These are phyloP conservation scores for Muscidifurax raptorellus DNA, from an alignment of 1,140 invertebrate species.

Conservation along the genomic window DNA sequence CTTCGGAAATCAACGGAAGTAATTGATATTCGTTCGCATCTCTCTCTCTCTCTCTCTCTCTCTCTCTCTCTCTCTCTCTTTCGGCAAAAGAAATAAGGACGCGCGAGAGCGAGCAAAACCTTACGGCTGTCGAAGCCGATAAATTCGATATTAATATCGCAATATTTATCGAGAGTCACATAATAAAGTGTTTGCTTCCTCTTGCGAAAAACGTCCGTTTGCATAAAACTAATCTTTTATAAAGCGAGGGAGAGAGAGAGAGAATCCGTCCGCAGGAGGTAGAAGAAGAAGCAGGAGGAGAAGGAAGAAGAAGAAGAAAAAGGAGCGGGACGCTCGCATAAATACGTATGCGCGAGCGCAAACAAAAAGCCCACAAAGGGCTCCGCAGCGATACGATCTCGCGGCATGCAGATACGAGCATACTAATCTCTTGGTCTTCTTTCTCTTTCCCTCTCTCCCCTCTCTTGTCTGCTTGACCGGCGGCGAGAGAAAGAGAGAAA, in stretches of 20 bases:
- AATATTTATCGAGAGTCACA: constrained; percentile 41
- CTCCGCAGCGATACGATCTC: constrained; percentile 71
- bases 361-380: constrained; percentile 69
- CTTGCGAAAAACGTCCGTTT: constrained; percentile 53
- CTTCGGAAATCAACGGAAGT: constrained; percentile 52
- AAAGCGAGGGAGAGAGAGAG: not conserved
- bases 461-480: constrained; percentile 54
- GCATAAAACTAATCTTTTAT: constrained; percentile 65
- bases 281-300: not conserved
- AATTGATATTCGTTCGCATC: constrained; percentile 48
- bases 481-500: constrained; percentile 19
- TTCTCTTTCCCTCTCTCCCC: constrained; percentile 55
- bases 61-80: not conserved
- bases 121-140: constrained; percentile 49
- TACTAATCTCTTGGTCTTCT: constrained; percentile 67
- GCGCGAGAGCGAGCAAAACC: not conserved
- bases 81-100: not conserved
- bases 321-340: constrained; percentile 68
- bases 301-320: constrained; percentile 57
- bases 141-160: constrained; percentile 55
- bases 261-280: constrained; percentile 8
- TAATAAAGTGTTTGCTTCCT: constrained; percentile 46
- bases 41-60: not conserved
- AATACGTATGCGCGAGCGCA: constrained; percentile 62
- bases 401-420: constrained; percentile 73